Conservation (phyloP, 2,888 invertebrate genomes). For the Mythimna loreyi region DNA sequence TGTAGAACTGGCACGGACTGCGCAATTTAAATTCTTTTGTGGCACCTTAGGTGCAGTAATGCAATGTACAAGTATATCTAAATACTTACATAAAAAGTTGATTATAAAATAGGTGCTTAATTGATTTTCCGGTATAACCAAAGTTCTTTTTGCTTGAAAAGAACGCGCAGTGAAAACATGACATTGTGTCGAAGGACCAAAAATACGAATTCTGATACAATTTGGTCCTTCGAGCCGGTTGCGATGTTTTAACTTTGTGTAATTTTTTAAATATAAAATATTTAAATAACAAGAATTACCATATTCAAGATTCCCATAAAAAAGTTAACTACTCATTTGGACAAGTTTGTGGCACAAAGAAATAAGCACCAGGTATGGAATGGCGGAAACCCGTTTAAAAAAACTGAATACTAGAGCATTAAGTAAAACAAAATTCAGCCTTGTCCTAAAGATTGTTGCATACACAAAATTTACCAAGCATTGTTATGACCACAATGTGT, state of each 20-base stretch:
- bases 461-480: slow-evolving; percentile 45
- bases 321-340: not conserved
- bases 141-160: not conserved
- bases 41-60: slow-evolving; percentile 1
- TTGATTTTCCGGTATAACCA: not conserved
- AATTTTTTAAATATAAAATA: not conserved
- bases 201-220: not conserved
- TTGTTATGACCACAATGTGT: slow-evolving; percentile 56
- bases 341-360: not conserved
- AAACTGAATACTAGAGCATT: slow-evolving; percentile 21
- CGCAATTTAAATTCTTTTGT: slow-evolving; percentile 1
- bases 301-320: not conserved
- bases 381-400: not conserved
- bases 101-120: too few relatives aligned
- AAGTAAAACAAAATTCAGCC: slow-evolving; percentile 48
- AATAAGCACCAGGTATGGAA: not conserved
- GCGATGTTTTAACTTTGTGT: not conserved
- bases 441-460: slow-evolving; percentile 57
- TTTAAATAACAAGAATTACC: not conserved
- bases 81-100: not conserved
- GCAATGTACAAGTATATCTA: not conserved
- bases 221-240: slow-evolving; percentile 17
- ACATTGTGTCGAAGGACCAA: not conserved
- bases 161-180: not conserved
- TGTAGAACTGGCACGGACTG: slow-evolving; percentile 1